phyloP scores from a whole-genome alignment of 2,888 invertebrate species.

The Rhimphoctona megacephalus region DNA sequence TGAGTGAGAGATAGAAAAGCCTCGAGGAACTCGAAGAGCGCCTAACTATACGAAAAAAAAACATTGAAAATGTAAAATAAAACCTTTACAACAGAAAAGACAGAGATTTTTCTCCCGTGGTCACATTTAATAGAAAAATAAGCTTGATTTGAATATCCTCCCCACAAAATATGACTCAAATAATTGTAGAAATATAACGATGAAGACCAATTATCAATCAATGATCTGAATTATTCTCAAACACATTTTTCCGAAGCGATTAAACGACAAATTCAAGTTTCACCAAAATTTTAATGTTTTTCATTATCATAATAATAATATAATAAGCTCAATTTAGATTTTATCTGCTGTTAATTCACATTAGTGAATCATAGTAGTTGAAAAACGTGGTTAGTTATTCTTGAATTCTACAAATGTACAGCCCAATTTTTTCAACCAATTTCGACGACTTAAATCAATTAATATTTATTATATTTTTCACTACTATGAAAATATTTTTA shows the following conservation, averaged over 20 bases:
- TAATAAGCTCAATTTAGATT: too few species aligned
- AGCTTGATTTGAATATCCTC: not conserved
- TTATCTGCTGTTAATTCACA: too few species aligned
- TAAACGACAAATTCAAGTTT: too few species aligned
- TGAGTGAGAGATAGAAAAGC: slow-evolving; percentile 33
- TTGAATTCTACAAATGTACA: too few species aligned
- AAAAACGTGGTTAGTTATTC: too few species aligned
- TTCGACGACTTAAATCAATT: not conserved
- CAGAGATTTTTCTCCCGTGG: slow-evolving; percentile 14
- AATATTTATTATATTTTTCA: not conserved
- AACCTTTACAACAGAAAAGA: not conserved
- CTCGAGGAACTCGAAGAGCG: slow-evolving; percentile 47
- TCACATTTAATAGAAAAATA: slow-evolving; percentile 7
- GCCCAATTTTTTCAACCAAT: too few species aligned
- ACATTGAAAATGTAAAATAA: not conserved
- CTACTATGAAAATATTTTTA: not conserved
- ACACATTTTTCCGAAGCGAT: too few species aligned
- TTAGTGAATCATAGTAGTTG: too few species aligned
- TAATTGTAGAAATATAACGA: not conserved
- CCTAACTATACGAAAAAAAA: slow-evolving; percentile 5
- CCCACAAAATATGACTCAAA: not conserved
- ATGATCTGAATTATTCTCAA: too few species aligned
- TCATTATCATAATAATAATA: too few species aligned
- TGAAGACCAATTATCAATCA: too few species aligned
- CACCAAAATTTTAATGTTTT: too few species aligned